phyloP scores from a whole-genome alignment of 2,888 invertebrate genomes.

The Drosophila putrida region DNA sequence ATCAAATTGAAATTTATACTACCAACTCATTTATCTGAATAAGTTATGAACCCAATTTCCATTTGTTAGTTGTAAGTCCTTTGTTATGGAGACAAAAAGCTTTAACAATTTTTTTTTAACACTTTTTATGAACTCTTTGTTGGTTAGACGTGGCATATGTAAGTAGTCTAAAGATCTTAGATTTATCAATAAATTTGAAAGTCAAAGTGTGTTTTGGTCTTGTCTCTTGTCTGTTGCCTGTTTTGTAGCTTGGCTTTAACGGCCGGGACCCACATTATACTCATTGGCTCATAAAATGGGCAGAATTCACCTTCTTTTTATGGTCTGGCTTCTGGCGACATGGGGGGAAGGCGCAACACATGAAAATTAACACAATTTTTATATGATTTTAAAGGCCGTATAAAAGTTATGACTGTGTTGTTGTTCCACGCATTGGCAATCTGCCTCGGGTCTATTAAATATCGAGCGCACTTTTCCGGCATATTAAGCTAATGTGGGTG shows the following conservation, averaged over 20 bases:
- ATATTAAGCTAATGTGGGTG: constrained; percentile 74
- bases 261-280: constrained; percentile 60
- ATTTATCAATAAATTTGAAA: constrained; percentile 76
- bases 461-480: constrained; percentile 64
- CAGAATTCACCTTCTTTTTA: constrained; percentile 61
- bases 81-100: constrained; percentile 15
- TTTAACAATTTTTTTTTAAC: constrained; percentile 42
- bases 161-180: constrained; percentile 61
- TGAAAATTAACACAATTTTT: constrained; percentile 79
- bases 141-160: constrained; percentile 23
- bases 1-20: not conserved
- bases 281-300: constrained; percentile 65
- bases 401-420: constrained; percentile 72
- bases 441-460: constrained; percentile 58
- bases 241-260: constrained; percentile 47
- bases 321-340: constrained; percentile 22
- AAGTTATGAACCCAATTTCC: not conserved
- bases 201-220: constrained; percentile 47
- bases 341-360: constrained; percentile 59
- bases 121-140: constrained; percentile 14
- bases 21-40: not conserved
- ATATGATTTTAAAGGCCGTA: constrained; percentile 76
- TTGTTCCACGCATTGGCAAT: constrained; percentile 37
- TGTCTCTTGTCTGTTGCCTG: constrained; percentile 9
- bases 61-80: constrained; percentile 15